A percentile compares a stretch with the other conserved stretches of the same genome.
These are phyloP conservation scores for Chiroxiphia lanceolata DNA, from an alignment of 2,797 vertebrate genomes.

Conservation along the genomic window DNA sequence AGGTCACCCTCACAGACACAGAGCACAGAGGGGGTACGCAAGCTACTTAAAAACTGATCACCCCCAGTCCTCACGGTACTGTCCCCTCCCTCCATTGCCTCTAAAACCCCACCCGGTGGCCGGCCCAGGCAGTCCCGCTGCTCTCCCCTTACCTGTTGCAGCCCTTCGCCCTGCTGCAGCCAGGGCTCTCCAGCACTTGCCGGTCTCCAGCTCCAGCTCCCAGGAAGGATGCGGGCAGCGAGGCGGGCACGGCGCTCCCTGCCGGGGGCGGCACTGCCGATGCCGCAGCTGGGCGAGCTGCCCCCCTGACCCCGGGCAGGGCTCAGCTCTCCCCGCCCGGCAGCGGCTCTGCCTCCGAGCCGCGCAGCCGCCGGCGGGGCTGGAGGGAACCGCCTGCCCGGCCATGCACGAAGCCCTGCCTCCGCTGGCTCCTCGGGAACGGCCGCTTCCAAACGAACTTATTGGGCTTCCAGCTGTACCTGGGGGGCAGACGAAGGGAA, in stretches of 20 bases:
- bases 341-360: not conserved
- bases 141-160: constrained; percentile 8
- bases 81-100: not conserved
- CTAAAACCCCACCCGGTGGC: not conserved
- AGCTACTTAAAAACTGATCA: not conserved
- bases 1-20: not conserved
- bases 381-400: not conserved
- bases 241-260: not conserved
- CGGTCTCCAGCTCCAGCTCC: not conserved
- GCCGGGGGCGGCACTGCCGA: not conserved
- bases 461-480: not conserved
- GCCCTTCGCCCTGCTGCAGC: not conserved
- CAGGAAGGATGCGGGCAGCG: not conserved
- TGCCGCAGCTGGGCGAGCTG: not conserved
- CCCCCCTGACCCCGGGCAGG: not conserved
- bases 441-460: not conserved
- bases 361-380: not conserved
- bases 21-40: not conserved
- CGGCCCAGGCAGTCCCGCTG: not conserved
- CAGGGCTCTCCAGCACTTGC: not conserved
- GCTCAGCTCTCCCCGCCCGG: not conserved
- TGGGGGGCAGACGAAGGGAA: not conserved
- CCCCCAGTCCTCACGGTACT: not conserved
- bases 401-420: not conserved
- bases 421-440: not conserved